These are phyloP conservation scores for Phalacrocorax aristotelis DNA, from an alignment of 2,113 vertebrate species.

Conservation along the genomic window DNA sequence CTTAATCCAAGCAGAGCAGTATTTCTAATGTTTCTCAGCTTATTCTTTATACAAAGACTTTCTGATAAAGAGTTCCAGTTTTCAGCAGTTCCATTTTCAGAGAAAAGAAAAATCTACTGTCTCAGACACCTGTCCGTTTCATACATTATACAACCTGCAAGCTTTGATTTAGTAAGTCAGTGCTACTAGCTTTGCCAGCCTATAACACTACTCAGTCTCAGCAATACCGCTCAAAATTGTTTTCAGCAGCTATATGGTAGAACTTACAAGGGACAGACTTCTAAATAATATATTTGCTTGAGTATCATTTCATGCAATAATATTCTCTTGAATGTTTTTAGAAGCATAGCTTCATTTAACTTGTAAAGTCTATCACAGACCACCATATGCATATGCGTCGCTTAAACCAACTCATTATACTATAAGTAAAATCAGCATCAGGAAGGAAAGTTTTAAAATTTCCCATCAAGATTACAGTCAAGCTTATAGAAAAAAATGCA, in stretches of 20 bases:
- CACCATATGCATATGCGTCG: not conserved
- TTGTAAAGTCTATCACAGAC: not conserved
- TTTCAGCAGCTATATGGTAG: not conserved
- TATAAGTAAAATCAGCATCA: not conserved
- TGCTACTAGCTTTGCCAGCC: not conserved
- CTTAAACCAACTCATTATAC: not conserved
- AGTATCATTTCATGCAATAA: not conserved
- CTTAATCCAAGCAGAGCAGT: not conserved
- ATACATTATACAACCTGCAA: not conserved
- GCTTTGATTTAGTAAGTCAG: not conserved
- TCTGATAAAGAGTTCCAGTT: not conserved
- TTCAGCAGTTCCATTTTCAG: not conserved
- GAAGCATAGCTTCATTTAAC: not conserved
- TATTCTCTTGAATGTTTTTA: not conserved
- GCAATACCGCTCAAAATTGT: not conserved
- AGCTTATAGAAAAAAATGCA: not conserved
- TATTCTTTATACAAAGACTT: not conserved
- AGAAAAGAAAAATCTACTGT: not conserved
- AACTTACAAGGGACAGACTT: not conserved
- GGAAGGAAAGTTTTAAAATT: not conserved
- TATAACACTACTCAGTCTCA: not conserved
- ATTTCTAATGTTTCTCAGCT: not conserved
- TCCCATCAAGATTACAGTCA: not conserved
- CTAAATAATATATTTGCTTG: not conserved
- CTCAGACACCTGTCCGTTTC: not conserved